phyloP scores from a whole-genome alignment of 2,888 invertebrate genomes.

The Apotomis capreana region DNA sequence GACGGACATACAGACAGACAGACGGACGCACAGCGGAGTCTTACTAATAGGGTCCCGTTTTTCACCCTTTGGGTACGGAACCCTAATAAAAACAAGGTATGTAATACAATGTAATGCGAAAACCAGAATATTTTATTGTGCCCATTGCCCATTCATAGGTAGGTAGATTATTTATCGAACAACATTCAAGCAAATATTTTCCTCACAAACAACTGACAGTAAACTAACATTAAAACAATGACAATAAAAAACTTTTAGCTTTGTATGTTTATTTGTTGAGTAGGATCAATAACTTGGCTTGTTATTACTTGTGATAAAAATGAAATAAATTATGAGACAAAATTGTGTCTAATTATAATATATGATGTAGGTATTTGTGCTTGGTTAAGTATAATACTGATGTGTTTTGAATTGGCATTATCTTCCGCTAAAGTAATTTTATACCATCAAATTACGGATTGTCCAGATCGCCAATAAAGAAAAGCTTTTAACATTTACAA shows the following conservation, averaged over 20 bases:
- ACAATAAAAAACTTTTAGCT: constrained; percentile 16
- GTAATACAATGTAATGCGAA: neutral
- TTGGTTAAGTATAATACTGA: neutral
- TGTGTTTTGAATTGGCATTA: too few relatives aligned
- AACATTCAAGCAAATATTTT: constrained; percentile 25
- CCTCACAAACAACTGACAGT: constrained; percentile 7
- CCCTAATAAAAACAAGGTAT: too few relatives aligned
- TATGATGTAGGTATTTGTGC: neutral
- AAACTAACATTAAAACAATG: constrained; percentile 18
- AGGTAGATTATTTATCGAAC: constrained; percentile 8
- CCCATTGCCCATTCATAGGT: constrained; percentile 9
- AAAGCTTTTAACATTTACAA: too few relatives aligned
- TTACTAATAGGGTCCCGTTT: too few relatives aligned
- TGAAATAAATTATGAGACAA: neutral
- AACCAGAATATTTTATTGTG: constrained; percentile 6
- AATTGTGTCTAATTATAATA: neutral
- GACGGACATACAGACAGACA: too few relatives aligned
- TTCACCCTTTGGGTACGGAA: too few relatives aligned
- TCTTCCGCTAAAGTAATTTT: too few relatives aligned
- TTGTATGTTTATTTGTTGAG: constrained; percentile 5
- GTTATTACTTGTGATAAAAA: constrained; percentile 4
- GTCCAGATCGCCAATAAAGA: too few relatives aligned
- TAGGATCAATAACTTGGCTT: constrained; percentile 4
- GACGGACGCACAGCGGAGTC: too few relatives aligned
- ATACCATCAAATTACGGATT: too few relatives aligned